These are phyloP conservation scores for Drosophila rubida DNA, from an alignment of 2,888 invertebrate genomes.

Conservation along the genomic window DNA sequence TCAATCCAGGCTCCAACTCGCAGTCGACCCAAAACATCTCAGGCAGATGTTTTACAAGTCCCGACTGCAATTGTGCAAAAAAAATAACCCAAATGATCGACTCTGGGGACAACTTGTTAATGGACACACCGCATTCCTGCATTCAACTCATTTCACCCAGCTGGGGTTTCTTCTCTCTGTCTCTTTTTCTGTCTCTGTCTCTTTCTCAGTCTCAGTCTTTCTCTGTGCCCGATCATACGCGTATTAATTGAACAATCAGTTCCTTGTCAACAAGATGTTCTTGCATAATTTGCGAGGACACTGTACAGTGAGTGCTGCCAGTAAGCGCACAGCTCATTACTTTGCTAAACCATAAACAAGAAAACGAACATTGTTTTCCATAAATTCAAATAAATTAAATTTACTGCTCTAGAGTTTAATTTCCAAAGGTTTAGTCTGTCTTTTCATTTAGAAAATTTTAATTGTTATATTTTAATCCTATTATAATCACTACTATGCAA, in stretches of 20 bases:
- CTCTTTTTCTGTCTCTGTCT: not conserved
- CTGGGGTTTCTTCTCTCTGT: slow-evolving; percentile 28
- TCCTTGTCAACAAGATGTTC: slow-evolving; percentile 70
- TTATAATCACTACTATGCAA: too few species aligned
- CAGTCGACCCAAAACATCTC: slow-evolving; percentile 35
- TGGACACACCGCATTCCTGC: slow-evolving; percentile 61
- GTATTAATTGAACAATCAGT: slow-evolving; percentile 75
- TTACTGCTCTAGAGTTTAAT: too few species aligned
- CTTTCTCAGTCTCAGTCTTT: too few species aligned
- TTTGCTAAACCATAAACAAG: too few species aligned
- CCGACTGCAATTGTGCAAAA: slow-evolving; percentile 21
- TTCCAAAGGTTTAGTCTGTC: too few species aligned
- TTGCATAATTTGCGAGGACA: slow-evolving; percentile 47
- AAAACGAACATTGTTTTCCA: too few species aligned
- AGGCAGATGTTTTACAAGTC: slow-evolving; percentile 66
- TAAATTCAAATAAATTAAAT: too few species aligned
- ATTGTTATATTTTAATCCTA: too few species aligned
- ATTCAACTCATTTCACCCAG: slow-evolving; percentile 60
- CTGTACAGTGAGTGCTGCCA: slow-evolving; percentile 37
- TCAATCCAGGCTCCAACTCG: not conserved
- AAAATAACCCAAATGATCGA: slow-evolving; percentile 9
- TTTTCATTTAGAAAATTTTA: too few species aligned
- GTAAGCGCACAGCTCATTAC: not conserved
- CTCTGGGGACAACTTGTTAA: slow-evolving; percentile 77
- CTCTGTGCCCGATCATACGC: slow-evolving; percentile 23